Evolutionary conservation across 2,888 invertebrate species (phyloP), one percentile per base, ranked within the genome.

Genomic region (Calameuta pallipes): DNA sequence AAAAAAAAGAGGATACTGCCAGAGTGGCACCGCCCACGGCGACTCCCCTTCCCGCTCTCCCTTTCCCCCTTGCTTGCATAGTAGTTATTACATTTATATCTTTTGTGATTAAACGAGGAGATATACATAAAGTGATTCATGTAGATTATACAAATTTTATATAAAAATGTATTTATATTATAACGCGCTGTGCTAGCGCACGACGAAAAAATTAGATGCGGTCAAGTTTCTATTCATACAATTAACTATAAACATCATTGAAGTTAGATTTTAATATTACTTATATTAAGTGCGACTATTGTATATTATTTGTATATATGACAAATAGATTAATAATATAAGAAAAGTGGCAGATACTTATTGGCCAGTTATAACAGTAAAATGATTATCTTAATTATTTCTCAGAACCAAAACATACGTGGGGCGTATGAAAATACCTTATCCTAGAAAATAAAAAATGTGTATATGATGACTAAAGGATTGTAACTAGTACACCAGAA

Each of bases 251-350:
- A 85, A 87, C 73, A 86, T 87, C 83, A 88, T 85, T 85, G 83
- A 86, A 82, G 84, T 81, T 88, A 87, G 87, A 85, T 89, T 89
- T 89, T 87, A 88, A 86, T 86, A 87, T 86, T 87, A 86, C 81
- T 83, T 85, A 82, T 81, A 82, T 82, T 87, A 86, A 88, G 84
- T 77, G 83, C 83, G 83, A 85, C 85, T 83, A 86, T 82, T 88
- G 89, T 94, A 94, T 94, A 94, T 94, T 93, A 94, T 93, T 93
- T 94, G 94, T 94, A 94, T 92, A 94, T 94, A 94, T 87, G 92
- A 92, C 93, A 93, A 93, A 94, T 92, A 94, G 94, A 94, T 93
- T 94, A 94, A 93, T 93, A 93, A 93, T 93, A 92, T 92, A 90
- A 89, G 89, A 88, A 93, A 93, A 93, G 93, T 94, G 94, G 94